Conservation (phyloP, 2,797 vertebrate species). For the Sus cebifrons region DNA sequence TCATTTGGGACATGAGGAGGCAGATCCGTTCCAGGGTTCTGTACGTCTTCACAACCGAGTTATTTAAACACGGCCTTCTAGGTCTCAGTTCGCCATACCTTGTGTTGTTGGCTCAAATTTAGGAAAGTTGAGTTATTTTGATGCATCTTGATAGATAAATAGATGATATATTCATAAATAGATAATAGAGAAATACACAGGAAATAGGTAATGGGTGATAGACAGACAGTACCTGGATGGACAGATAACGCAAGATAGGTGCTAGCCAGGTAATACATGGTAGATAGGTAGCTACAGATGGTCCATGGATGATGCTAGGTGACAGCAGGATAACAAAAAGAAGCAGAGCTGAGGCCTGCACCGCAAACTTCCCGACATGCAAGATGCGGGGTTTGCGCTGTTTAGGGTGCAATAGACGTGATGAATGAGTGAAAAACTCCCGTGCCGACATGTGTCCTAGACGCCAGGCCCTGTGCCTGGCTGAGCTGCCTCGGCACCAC, state of each 20-base stretch:
- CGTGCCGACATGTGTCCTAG: fast-evolving
- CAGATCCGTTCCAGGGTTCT: not conserved
- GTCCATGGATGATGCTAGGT: not conserved
- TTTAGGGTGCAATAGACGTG: fast-evolving
- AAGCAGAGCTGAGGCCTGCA: not conserved
- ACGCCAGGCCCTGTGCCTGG: no score
- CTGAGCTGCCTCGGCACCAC: fast-evolving
- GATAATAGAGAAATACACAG: no score
- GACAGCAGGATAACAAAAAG: not conserved
- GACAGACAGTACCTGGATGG: not conserved
- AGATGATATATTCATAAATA: not conserved
- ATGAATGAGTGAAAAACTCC: fast-evolving
- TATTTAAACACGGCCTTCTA: not conserved
- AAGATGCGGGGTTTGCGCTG: fast-evolving
- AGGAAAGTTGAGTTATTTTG: not conserved
- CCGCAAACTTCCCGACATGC: no score
- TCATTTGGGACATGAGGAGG: not conserved
- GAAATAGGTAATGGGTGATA: not conserved
- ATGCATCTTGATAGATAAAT: not conserved
- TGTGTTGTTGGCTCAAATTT: not conserved
- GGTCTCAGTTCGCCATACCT: not conserved
- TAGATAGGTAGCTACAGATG: not conserved
- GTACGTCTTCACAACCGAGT: not conserved
- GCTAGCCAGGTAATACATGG: not conserved
- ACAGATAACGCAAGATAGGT: no score